phyloP scores from a whole-genome alignment of 2,888 invertebrate genomes.

The Salticus scenicus region DNA sequence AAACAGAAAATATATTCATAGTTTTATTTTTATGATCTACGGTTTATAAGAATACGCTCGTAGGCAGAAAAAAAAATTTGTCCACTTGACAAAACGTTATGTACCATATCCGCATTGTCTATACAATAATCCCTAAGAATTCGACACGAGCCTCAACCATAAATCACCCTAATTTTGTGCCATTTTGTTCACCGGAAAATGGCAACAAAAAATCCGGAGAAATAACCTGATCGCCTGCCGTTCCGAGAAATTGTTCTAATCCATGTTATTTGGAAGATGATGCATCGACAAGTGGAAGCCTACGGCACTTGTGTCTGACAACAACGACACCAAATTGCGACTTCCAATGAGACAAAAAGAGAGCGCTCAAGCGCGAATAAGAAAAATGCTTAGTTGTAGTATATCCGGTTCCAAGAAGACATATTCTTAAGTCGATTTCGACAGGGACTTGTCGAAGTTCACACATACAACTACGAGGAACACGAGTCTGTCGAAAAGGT shows the following conservation, averaged over 20 bases:
- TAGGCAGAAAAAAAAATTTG: too few species aligned
- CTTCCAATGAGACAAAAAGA: neutral
- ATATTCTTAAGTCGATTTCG: too few species aligned
- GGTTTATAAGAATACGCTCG: too few species aligned
- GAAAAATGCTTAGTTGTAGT: neutral
- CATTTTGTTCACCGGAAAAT: neutral
- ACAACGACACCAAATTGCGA: neutral
- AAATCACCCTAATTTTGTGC: neutral
- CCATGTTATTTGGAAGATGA: neutral
- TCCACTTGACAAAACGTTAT: too few species aligned
- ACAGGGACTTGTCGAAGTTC: too few species aligned
- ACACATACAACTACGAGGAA: too few species aligned
- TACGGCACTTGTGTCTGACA: neutral
- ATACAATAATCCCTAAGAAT: neutral
- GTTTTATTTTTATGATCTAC: too few species aligned
- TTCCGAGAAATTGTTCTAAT: constrained; percentile 23
- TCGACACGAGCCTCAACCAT: neutral
- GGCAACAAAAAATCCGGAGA: neutral
- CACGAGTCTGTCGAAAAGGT: too few species aligned
- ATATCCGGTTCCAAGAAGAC: constrained; percentile 19
- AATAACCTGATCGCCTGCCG: constrained; percentile 4
- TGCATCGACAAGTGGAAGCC: neutral
- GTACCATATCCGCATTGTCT: neutral
- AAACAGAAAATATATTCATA: too few species aligned
- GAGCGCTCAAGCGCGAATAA: constrained; percentile 13